Evolutionary conservation across 1,140 invertebrate species (phyloP), one percentile per base, ranked within the genome.

Genomic region (Streblospio benedicti): DNA sequence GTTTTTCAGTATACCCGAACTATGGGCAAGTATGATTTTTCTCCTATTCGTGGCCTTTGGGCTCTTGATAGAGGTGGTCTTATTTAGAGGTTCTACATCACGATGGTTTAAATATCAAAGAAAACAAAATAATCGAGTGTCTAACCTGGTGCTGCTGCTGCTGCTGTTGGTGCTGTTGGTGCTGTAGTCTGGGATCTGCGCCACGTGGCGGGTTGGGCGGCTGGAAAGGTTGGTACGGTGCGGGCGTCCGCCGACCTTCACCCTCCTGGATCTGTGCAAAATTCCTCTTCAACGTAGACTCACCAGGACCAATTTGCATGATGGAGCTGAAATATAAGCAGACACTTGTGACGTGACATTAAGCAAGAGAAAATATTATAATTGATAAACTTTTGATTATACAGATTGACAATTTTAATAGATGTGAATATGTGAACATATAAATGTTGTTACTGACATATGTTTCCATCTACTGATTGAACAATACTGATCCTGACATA

Each of bases 201-300:
- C 54, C 53, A 35, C 41, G 60, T 32, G 56, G 52, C 12, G 67
- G 67, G 5, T 63, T 60, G 25, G 74, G 68, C 52, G 65, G 63
- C 65, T 70, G 65, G 59, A 56, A 61, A 18, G 43, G 38, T n/a
- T n/a, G n/a, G 41, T 65, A 68, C 45, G 66, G 64, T 59, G 68
- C 60, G 43, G 67, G 62, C 31, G 69, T 64, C 47, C 66, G 18
- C 52, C 63, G 30, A 35, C 61, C 61, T 54, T 72, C 79, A 35
- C 68, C 65, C 62, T 83, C 82, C 77, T 97, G 93, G 62, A 97
- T 94, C 76, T 95, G 90, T 75, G 96, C 92, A 83, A 98, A 98
- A 79, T 76, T 78, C 31, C 73, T 59, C 38, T 73, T 74, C 30
- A 78, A 63, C 28, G 76, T 78, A 4, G 73, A 76, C 47, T 78